A percentile compares a stretch with the other conserved stretches of the same genome.
These are phyloP conservation scores for Drosophila ustulata DNA, from an alignment of 2,888 invertebrate species.

Conservation along the genomic window DNA sequence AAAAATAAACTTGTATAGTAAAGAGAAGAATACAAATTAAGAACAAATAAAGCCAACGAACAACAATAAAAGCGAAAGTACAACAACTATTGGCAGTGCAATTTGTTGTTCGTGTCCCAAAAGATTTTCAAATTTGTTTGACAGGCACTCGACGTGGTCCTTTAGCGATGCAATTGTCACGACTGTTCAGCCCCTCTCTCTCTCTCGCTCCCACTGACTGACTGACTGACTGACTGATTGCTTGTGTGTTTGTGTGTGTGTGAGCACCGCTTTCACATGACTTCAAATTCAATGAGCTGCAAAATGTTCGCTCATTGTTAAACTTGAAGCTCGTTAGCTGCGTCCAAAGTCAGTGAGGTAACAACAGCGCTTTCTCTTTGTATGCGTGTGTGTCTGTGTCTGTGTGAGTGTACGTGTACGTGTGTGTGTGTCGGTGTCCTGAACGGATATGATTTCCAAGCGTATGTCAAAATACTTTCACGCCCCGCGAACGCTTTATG, in stretches of 20 bases:
- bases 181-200: background rate
- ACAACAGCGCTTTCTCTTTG: slow-evolving; percentile 11
- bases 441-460: slow-evolving; percentile 58
- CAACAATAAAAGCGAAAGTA: background rate
- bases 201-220: background rate
- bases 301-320: slow-evolving; percentile 78
- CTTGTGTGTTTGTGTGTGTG: slow-evolving; percentile 27
- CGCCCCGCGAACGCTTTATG: slow-evolving; percentile 68
- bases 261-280: slow-evolving; percentile 67
- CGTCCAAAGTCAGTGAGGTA: slow-evolving; percentile 51
- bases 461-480: slow-evolving; percentile 71
- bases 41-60: no score
- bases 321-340: slow-evolving; percentile 74
- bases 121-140: slow-evolving; percentile 39
- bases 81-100: slow-evolving; percentile 27
- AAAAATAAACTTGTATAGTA: no score
- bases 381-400: slow-evolving; percentile 1
- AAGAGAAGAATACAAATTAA: no score
- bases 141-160: slow-evolving; percentile 46
- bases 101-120: slow-evolving; percentile 34
- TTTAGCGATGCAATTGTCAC: slow-evolving; percentile 52
- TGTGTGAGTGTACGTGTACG: slow-evolving; percentile 12
- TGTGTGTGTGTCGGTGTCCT: slow-evolving; percentile 26
- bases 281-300: slow-evolving; percentile 80
- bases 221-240: slow-evolving; percentile 61